These are phyloP conservation scores for Nomada goodeniana DNA, from an alignment of 2,888 invertebrate genomes.

Conservation along the genomic window DNA sequence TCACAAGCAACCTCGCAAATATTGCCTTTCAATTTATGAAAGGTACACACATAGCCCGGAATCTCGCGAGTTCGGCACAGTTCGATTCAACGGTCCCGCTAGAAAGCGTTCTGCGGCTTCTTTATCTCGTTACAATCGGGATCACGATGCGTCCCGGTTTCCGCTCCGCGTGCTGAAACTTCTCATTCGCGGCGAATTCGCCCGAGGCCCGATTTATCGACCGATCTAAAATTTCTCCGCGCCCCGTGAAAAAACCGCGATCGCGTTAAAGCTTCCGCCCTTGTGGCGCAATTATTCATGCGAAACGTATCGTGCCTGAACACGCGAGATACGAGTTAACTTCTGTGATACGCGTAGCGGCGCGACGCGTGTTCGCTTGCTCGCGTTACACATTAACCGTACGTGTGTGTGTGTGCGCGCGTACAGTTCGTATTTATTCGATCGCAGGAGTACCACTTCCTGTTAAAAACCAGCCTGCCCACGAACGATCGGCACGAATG, in stretches of 20 bases:
- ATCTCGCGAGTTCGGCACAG: no score
- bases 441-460: background rate
- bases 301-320: slow-evolving; percentile 50
- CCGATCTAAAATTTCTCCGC: slow-evolving; percentile 38
- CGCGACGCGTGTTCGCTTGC: background rate
- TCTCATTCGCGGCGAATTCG: background rate
- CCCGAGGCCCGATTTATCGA: slow-evolving; percentile 27
- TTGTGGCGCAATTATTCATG: slow-evolving; percentile 51
- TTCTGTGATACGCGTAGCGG: slow-evolving; percentile 50
- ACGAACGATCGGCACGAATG: slow-evolving; percentile 9
- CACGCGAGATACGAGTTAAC: slow-evolving; percentile 55
- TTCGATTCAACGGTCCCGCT: background rate
- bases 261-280: slow-evolving; percentile 41
- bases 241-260: background rate
- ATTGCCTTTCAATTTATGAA: no score
- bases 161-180: background rate
- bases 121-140: background rate
- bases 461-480: slow-evolving; percentile 21
- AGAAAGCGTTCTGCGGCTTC: background rate
- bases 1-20: no score
- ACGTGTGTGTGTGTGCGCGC: background rate
- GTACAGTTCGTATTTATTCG: slow-evolving; percentile 32
- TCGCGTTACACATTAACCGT: slow-evolving; percentile 2
- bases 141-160: background rate
- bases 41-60: no score